These are phyloP conservation scores for Phania funesta DNA, from an alignment of 2,888 invertebrate genomes.

Conservation along the genomic window DNA sequence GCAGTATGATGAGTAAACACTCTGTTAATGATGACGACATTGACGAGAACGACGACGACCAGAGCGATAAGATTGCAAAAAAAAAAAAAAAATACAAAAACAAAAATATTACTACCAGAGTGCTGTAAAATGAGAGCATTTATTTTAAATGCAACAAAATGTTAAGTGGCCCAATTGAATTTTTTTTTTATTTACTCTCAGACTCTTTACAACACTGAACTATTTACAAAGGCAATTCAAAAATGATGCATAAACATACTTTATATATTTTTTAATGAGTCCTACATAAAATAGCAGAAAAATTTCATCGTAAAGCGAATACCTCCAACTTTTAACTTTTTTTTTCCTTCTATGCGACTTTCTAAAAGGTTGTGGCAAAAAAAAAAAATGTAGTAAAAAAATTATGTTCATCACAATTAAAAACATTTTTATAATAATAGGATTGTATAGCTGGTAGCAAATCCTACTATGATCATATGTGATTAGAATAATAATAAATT, in stretches of 20 bases:
- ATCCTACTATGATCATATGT: too few relatives aligned
- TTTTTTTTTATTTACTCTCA: not conserved
- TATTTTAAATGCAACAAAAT: conserved; percentile 66
- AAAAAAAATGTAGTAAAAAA: too few relatives aligned
- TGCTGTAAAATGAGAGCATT: conserved; percentile 56
- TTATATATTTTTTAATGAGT: conserved; percentile 51
- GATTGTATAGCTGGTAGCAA: too few relatives aligned
- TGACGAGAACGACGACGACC: not conserved
- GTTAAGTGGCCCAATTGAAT: conserved; percentile 68
- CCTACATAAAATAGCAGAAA: conserved; percentile 17
- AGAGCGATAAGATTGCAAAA: not conserved
- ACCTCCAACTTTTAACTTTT: conserved; percentile 1
- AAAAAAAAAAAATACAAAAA: too few relatives aligned
- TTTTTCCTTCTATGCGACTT: too few relatives aligned
- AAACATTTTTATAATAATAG: too few relatives aligned
- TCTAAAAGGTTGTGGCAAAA: too few relatives aligned
- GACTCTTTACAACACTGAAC: not conserved
- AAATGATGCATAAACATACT: too few relatives aligned
- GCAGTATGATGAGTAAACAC: conserved; percentile 64
- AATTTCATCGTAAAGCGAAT: conserved; percentile 8
- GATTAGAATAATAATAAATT: too few relatives aligned
- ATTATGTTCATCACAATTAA: too few relatives aligned
- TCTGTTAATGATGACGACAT: conserved; percentile 55
- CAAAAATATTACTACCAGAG: conserved; percentile 32
- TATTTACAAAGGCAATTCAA: conserved; percentile 49